phyloP scores from a whole-genome alignment of 2,888 invertebrate species.

The Chalcis sispes region DNA sequence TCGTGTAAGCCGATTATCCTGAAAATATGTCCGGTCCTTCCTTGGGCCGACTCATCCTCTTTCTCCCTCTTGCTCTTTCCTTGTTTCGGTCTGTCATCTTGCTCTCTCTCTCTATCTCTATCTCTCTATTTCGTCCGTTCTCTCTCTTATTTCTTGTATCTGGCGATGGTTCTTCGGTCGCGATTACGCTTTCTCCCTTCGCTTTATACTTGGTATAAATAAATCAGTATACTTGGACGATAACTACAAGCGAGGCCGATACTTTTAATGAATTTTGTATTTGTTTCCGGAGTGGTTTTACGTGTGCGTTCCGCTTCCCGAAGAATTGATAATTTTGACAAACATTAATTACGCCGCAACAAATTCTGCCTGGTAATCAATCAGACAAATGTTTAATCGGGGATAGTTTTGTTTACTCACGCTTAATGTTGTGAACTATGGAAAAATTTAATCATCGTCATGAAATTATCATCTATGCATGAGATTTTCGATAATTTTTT shows the following conservation, averaged over 20 bases:
- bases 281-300: neutral
- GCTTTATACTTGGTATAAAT: neutral
- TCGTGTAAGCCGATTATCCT: slow-evolving; percentile 48
- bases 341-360: neutral
- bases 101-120: neutral
- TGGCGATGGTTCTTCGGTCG: too few relatives aligned
- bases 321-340: neutral
- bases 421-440: neutral
- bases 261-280: slow-evolving; percentile 6
- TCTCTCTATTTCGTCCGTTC: neutral
- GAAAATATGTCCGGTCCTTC: slow-evolving; percentile 36
- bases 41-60: neutral
- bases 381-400: neutral
- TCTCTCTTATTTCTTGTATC: too few relatives aligned
- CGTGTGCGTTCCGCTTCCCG: neutral
- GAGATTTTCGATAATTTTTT: too few relatives aligned
- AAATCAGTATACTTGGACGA: neutral
- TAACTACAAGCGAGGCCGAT: neutral
- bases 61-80: neutral
- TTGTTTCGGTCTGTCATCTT: neutral
- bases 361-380: neutral
- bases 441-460: neutral
- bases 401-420: neutral
- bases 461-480: neutral
- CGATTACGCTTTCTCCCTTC: too few relatives aligned